Conservation (phyloP, 2,888 invertebrate species). For the Muscina levida region DNA sequence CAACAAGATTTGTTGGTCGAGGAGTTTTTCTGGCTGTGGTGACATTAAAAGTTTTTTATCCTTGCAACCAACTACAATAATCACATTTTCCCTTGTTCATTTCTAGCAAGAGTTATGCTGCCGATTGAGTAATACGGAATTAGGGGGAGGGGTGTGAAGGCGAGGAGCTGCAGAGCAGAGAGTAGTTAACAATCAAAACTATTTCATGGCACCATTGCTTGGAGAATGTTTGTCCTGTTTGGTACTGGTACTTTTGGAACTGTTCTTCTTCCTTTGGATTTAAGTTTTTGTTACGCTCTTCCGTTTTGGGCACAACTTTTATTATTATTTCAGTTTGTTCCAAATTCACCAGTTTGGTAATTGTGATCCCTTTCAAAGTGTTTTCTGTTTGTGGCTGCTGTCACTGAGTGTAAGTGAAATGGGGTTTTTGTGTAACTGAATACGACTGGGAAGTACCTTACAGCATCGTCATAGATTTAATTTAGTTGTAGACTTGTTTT, state of each 20-base stretch:
- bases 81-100: background rate
- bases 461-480: too few species aligned
- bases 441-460: background rate
- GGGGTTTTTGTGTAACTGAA: background rate
- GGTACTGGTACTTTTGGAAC: background rate
- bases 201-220: conserved; percentile 5
- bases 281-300: background rate
- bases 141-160: too few species aligned
- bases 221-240: conserved; percentile 20
- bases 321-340: conserved; percentile 24
- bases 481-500: too few species aligned
- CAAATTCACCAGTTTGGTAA: conserved; percentile 29
- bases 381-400: conserved; percentile 47
- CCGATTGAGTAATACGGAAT: too few species aligned
- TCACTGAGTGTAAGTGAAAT: conserved; percentile 28
- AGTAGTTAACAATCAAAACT: too few species aligned
- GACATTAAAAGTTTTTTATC: conserved; percentile 16
- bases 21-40: background rate
- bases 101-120: too few species aligned
- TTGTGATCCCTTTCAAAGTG: conserved; percentile 38
- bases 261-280: background rate
- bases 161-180: too few species aligned
- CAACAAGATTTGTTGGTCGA: conserved; percentile 35
- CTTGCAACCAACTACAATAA: conserved; percentile 9
- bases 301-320: background rate